Evolutionary conservation across 2,797 vertebrate species (phyloP), one percentile per base, ranked within the genome.

Genomic region (Malacoctenus gilli): DNA sequence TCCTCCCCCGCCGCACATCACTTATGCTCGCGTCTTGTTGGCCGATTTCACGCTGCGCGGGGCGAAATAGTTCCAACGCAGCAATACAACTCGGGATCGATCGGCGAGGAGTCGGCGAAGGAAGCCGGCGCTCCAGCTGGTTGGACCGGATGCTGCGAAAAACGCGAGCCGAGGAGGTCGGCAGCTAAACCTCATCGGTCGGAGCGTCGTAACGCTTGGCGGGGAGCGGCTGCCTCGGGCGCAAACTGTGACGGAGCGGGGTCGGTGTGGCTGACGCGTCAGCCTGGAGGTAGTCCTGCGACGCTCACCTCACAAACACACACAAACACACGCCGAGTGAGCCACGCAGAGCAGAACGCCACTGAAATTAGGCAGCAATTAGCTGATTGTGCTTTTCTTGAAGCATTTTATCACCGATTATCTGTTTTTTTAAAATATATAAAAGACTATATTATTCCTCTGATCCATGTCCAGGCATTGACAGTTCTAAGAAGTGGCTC

Each of bases 211-310:
- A 15, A 36, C 6, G 15, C 55, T 58, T 25, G 16, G n/a, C 6
- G 5, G n/a, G 39, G 44, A 53, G 55, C 37, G 34, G 66, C 46
- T 28, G 69, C 46, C 68, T 77, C 76, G 59, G 67, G 52, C 57
- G 14, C 40, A 50, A 59, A 64, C 8, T 25, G 55, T 32, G 53
- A 66, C 2, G 8, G 59, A 43, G 75, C 76, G 77, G 65, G 35
- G 23, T 59, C 52, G 32, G 30, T 23, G 14, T n/a, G 37, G 75
- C 72, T 68, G 73, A 77, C 61, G 59, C 32, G 25, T 69, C 56
- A 70, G 59, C 40, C 37, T 40, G 36, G 28, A 61, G 50, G 37
- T 74, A 69, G 77, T 67, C 58, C 4, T 28, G 36, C 34, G 1
- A 16, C 2, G 40, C 37, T 21, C 37, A 56, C 46, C 0, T 23